Evolutionary conservation across 2,797 vertebrate genomes (phyloP), one percentile per base, ranked within the genome.

Genomic region (Sorex maritimensis): DNA sequence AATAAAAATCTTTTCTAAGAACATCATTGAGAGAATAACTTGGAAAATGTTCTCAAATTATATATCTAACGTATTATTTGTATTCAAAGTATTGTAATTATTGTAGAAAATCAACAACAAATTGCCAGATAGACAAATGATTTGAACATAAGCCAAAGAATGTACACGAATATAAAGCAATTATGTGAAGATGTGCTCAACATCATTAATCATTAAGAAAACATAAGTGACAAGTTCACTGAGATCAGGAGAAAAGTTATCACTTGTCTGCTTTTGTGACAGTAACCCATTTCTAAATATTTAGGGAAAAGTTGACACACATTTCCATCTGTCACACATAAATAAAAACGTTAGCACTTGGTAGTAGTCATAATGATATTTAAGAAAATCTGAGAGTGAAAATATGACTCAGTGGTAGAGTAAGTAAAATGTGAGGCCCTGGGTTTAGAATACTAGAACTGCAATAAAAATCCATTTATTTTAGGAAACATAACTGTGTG

Each of bases 161-260:
- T 41, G 44, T 67, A 80, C 9, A 80, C 4, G 61, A 68, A 61
- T 69, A 24, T 52, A 34, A 86, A 85, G 55, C 38, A 49, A 73
- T 13, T 24, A 85, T 28, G 38, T 68, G 68, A 61, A 58, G 83
- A 21, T 61, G 15, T 75, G 65, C 41, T 63, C 83, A 86, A 63
- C 34, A 80, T 26, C 19, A 89, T 55, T 80, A 73, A 38, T 80
- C 34, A 68, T 41, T 68, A n/a, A 14, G 19, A 44, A 89, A 94
- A 65, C 55, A 4, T 55, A 34, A 79, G 38, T 77, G 19, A 58
- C 81, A 75, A 7, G 17, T 77, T 49, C 11, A 34, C 17, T 84
- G n/a, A 74, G 44, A 74, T n/a, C 19, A 88, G 26, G 52, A 68
- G n/a, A 41, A 68, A 34, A 38, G 61, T 61, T 88, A 28, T 49